Percentiles rank a stretch among this genome's conserved stretches.
phyloP scores from a whole-genome alignment of 2,888 invertebrate species.

The Camptogramma bilineatum region DNA sequence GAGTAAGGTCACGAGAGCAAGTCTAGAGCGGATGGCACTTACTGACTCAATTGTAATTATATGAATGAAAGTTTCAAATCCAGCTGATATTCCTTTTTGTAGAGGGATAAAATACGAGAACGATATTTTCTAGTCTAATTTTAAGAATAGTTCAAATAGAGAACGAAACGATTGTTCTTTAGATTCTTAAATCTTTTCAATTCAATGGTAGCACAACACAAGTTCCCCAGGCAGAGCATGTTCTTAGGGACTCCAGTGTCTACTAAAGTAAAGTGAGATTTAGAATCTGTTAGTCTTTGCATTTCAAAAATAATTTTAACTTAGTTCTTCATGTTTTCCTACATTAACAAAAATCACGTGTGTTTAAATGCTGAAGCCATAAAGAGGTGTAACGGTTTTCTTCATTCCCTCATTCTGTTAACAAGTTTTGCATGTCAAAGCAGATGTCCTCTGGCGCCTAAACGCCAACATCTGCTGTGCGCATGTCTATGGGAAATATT shows the following conservation, averaged over 20 bases:
- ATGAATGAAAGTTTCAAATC: not conserved
- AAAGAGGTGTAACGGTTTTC: slow-evolving; percentile 29
- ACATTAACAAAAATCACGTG: not conserved
- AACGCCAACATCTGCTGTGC: slow-evolving; percentile 39
- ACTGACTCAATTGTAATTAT: not conserved
- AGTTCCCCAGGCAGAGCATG: not conserved
- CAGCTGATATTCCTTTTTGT: too few relatives aligned
- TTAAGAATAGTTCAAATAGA: too few relatives aligned
- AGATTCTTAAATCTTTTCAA: too few relatives aligned
- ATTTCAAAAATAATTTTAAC: too few relatives aligned
- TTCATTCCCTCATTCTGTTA: slow-evolving; percentile 35
- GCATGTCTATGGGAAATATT: slow-evolving; percentile 44
- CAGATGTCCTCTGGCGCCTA: slow-evolving; percentile 39
- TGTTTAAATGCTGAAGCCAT: too few relatives aligned
- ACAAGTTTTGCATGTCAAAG: slow-evolving; percentile 26
- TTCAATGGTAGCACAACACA: not conserved
- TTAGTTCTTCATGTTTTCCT: too few relatives aligned
- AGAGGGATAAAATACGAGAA: too few relatives aligned
- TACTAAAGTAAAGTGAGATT: not conserved
- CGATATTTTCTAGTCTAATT: too few relatives aligned
- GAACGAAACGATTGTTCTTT: too few relatives aligned
- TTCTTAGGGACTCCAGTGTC: not conserved
- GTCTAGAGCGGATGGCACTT: slow-evolving; percentile 20
- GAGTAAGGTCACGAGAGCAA: slow-evolving; percentile 60
- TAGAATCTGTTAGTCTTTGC: not conserved